Base-by-base conservation (phyloP, 2,113 vertebrate species). In the Jaculus jaculus region DNA sequence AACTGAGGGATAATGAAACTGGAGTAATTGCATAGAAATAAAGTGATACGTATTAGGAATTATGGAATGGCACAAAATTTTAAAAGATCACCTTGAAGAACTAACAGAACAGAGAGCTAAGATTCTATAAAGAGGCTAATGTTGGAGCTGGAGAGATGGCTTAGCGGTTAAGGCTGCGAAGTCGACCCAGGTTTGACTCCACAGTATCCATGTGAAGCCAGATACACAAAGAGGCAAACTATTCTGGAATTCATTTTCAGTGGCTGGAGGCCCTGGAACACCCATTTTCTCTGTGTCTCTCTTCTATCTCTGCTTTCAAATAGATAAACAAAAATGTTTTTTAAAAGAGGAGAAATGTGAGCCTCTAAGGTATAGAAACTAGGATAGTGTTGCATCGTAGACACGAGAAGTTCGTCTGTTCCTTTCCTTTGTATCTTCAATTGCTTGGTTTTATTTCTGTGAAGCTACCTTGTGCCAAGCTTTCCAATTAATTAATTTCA, bases 401-500 rank as follows among this genome's bases (percentile, higher is more conserved):
- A 42, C 18, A 42, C 0, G 11, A 73, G 60, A 74, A 66, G 16
- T 73, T 32, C n/a, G 54, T 39, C 20, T 77, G 86, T 74, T 24
- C 39, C 7, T 60, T 88, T 87, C 39, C 24, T 93, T 61, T 68
- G 9, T 93, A 3, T 63, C 66, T 58, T 47, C 5, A 93, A 87
- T 15, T 71, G 28, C 2, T 58, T 90, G 3, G 42, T 79, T 69
- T 4, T 47, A 2, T 95, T 90, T 96, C 89, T 54, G 51, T 17
- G 11, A 8, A 42, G 37, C 23, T 42, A 66, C 66, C 58, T 47
- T 91, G 60, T 63, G 18, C 12, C 85, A 12, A 79, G 68, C 5
- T 83, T 92, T 94, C 28, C 34, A 90, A 88, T 88, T 92, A 90
- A 88, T 88, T 92, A 88, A 82, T 90, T 85, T 85, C 28, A 78